Evolutionary conservation across 2,113 vertebrate species (phyloP).

Genomic region (Paramisgurnus dabryanus): DNA sequence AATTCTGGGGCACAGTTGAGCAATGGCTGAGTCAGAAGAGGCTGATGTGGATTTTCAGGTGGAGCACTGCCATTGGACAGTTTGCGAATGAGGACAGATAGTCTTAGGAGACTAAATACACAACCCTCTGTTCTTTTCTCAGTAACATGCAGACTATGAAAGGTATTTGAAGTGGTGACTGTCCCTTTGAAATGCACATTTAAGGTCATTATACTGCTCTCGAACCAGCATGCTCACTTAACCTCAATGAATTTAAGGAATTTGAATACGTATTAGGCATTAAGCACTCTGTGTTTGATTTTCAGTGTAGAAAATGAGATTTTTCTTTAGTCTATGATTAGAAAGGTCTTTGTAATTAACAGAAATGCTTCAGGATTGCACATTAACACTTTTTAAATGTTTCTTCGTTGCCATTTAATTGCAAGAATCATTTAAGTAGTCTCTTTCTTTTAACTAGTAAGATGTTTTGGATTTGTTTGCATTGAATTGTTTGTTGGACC

Average conservation of each 20-base stretch:
- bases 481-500: neutral
- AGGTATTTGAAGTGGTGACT: neutral
- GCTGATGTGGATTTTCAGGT: neutral
- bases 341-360: neutral
- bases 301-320: neutral
- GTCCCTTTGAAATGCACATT: neutral
- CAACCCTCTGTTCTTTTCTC: neutral
- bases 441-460: neutral
- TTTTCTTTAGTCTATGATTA: neutral
- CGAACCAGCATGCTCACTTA: neutral
- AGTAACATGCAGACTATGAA: neutral
- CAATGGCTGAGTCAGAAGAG: constrained; percentile 14
- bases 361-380: neutral
- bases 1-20: constrained; percentile 8
- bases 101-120: neutral
- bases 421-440: neutral
- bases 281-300: neutral
- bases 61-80: neutral
- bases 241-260: neutral
- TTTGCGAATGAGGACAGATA: constrained; percentile 7
- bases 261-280: neutral
- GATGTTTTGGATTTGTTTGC: neutral
- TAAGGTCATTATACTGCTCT: neutral
- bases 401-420: neutral
- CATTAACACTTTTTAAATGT: neutral